These are phyloP conservation scores for Pterobdella sp. DNA, from an alignment of 2,888 invertebrate genomes.

Conservation along the genomic window DNA sequence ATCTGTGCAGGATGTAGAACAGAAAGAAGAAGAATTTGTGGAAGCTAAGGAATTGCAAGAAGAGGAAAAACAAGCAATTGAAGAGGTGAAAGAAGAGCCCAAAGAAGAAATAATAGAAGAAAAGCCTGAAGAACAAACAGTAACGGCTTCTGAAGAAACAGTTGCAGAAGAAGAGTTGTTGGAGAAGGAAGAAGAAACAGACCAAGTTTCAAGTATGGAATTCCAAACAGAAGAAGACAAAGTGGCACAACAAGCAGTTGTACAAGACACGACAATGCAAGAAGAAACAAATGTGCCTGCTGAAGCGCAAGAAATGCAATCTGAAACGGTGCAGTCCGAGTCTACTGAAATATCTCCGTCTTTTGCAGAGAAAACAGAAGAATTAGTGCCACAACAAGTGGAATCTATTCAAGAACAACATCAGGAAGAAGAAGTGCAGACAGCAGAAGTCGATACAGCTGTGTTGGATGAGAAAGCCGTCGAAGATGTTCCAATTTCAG, in stretches of 20 bases:
- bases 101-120: not conserved
- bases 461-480: not conserved
- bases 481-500: not conserved
- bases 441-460: not conserved
- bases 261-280: not conserved
- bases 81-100: slow-evolving; percentile 5
- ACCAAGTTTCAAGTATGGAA: slow-evolving; percentile 10
- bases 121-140: slow-evolving; percentile 3
- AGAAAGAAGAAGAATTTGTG: not conserved
- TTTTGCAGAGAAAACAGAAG: not conserved
- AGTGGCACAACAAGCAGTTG: not conserved
- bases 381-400: not conserved
- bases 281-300: not conserved
- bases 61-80: slow-evolving; percentile 1
- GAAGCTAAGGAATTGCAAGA: not conserved
- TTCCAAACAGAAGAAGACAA: not conserved
- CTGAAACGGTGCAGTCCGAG: not conserved
- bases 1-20: not conserved
- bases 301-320: not conserved
- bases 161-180: not conserved
- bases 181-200: not conserved
- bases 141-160: not conserved
- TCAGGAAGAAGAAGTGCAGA: not conserved
- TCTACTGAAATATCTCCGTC: not conserved
- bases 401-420: not conserved